Conservation (phyloP, 2,888 invertebrate genomes). For the Pseudococcus viburni region DNA sequence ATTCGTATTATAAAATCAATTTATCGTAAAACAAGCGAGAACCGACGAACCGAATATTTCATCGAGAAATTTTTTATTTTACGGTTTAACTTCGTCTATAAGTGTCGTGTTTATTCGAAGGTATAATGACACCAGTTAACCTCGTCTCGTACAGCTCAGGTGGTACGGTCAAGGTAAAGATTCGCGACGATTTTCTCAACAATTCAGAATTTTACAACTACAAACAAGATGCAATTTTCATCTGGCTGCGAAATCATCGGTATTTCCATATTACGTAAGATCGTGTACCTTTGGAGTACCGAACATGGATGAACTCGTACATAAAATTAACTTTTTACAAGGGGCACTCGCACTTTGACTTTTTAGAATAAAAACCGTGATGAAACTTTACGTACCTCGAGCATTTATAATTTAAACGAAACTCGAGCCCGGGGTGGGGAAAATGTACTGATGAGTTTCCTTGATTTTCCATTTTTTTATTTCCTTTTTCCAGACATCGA, state of each 20-base stretch:
- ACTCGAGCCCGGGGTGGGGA: neutral
- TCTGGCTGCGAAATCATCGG: neutral
- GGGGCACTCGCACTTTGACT: neutral
- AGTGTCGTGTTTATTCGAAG: neutral
- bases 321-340: neutral
- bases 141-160: neutral
- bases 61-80: neutral
- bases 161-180: constrained; percentile 4
- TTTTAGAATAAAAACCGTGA: neutral
- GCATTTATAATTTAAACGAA: neutral
- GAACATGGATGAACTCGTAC: neutral
- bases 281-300: neutral
- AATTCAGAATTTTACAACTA: neutral
- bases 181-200: constrained; percentile 1
- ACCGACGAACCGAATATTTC: neutral
- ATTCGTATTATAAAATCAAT: neutral
- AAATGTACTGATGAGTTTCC: neutral
- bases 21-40: neutral
- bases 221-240: neutral
- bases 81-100: neutral
- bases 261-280: constrained; percentile 19
- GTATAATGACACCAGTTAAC: constrained; percentile 28
- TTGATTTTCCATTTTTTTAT: neutral
- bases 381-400: neutral
- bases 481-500: neutral